Percentiles rank a stretch among this genome's conserved stretches.
phyloP scores from a whole-genome alignment of 1,140 invertebrate genomes.

The Pseudomyrmex flavicornis region DNA sequence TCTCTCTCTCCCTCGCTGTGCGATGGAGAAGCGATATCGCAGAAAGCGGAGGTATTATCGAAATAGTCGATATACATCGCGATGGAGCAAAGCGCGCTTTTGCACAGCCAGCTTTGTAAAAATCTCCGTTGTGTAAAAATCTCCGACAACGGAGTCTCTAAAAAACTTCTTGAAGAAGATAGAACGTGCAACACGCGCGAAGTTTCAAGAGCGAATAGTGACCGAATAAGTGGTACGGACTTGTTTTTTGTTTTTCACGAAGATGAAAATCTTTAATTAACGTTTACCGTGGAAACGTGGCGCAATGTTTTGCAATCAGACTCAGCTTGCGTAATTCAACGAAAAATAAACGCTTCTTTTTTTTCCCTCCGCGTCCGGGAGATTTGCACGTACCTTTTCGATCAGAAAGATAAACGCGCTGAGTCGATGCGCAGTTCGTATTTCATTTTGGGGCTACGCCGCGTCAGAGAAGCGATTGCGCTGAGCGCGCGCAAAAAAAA shows the following conservation, averaged over 20 bases:
- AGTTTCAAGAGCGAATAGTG: not conserved
- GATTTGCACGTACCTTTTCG: too few relatives aligned
- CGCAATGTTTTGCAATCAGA: too few relatives aligned
- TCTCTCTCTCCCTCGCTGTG: not conserved
- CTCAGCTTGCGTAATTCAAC: not conserved
- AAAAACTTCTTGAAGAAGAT: not conserved
- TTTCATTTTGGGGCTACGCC: not conserved
- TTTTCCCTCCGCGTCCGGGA: too few relatives aligned
- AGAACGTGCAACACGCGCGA: not conserved
- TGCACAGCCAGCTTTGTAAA: not conserved
- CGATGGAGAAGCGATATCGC: slow-evolving; percentile 34
- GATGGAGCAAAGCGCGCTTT: not conserved
- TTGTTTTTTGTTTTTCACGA: too few relatives aligned
- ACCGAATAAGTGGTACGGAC: not conserved
- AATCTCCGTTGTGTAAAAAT: not conserved
- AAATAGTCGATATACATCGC: slow-evolving; percentile 17
- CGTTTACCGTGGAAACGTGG: too few relatives aligned
- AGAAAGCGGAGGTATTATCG: slow-evolving; percentile 20
- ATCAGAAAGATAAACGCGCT: too few relatives aligned
- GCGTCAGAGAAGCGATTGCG: not conserved
- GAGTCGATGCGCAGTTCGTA: too few relatives aligned
- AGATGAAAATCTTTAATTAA: not conserved
- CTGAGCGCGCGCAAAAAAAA: slow-evolving; percentile 34
- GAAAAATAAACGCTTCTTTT: not conserved
- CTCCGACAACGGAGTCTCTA: not conserved